Conservation (phyloP, 2,113 vertebrate genomes). For the Mastomys coucha region DNA sequence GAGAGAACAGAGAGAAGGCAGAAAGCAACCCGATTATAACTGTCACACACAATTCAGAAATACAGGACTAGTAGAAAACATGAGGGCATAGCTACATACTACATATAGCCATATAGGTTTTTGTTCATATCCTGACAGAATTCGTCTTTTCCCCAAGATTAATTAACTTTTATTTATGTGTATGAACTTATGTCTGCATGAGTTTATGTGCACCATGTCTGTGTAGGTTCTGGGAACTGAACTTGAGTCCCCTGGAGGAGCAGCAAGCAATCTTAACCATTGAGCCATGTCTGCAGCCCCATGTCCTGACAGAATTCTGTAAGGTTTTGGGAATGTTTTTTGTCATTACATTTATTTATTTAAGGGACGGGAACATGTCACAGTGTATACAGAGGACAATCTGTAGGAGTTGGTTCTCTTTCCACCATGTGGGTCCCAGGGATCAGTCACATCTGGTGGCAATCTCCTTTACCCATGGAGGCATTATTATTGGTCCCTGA, state of each 20-base stretch:
- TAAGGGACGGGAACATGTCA: neutral
- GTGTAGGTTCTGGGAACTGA: neutral
- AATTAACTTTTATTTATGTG: neutral
- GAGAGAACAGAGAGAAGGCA: neutral
- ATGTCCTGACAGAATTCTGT: neutral
- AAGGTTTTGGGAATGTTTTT: neutral
- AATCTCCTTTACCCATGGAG: neutral
- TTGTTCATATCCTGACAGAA: slow-evolving; percentile 29
- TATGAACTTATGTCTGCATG: neutral
- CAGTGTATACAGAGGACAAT: neutral
- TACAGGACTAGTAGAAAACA: neutral
- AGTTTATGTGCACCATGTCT: too few species aligned
- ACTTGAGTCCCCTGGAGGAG: neutral
- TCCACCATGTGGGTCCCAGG: neutral
- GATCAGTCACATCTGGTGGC: neutral
- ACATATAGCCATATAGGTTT: neutral
- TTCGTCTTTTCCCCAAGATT: neutral
- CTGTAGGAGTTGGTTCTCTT: neutral
- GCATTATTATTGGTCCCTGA: neutral
- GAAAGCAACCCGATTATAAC: neutral
- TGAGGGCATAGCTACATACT: neutral
- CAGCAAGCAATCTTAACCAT: neutral
- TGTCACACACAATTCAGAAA: neutral
- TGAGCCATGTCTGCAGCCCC: neutral
- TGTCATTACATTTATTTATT: too few species aligned